Evolutionary conservation across 2,113 vertebrate species (phyloP).

Genomic region (Penelope pileata): DNA sequence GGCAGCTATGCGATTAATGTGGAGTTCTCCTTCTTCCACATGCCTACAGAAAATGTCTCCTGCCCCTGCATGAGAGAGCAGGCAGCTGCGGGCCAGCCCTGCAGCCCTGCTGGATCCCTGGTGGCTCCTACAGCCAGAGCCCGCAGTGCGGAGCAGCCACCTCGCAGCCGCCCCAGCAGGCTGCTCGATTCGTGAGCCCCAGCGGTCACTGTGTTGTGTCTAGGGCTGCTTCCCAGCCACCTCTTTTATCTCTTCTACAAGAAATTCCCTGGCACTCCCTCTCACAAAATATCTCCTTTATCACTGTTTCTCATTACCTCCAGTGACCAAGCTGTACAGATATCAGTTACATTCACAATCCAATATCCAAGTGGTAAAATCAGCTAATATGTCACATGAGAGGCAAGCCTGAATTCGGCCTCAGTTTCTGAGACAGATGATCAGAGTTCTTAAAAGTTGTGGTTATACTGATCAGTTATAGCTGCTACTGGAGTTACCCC

Average conservation of each 20-base stretch:
- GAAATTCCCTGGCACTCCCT: background rate
- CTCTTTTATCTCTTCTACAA: background rate
- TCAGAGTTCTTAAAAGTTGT: background rate
- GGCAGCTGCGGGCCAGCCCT: background rate
- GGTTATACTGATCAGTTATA: background rate
- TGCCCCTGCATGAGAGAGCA: background rate
- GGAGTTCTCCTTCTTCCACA: background rate
- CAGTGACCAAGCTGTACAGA: background rate
- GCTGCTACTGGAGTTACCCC: background rate
- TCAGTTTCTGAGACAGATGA: background rate
- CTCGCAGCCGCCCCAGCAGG: background rate
- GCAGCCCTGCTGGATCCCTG: background rate
- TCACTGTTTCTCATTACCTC: background rate
- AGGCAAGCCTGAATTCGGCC: background rate
- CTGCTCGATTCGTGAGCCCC: background rate
- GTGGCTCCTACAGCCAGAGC: background rate
- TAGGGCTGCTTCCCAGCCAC: background rate
- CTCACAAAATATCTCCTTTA: background rate
- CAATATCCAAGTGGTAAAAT: background rate
- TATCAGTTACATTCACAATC: background rate
- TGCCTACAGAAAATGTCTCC: background rate
- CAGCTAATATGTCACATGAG: background rate
- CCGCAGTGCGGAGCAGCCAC: no score
- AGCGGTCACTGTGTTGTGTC: background rate
- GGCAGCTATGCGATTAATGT: background rate